Base-by-base conservation (phyloP, 2,888 invertebrate genomes). In the Lithophane ornitopus region DNA sequence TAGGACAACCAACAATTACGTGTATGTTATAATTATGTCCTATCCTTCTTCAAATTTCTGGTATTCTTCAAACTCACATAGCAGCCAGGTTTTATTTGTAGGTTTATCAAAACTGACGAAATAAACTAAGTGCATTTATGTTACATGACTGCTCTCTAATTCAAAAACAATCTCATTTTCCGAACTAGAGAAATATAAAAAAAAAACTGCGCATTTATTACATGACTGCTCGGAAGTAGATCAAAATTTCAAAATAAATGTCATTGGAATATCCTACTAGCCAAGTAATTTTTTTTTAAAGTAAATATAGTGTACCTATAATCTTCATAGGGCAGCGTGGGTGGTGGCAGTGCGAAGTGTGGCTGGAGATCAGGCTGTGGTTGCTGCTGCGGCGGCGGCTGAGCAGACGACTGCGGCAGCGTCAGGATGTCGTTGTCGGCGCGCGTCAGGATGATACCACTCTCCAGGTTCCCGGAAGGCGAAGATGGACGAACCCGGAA, bases 291-390 rank as follows among this genome's bases (percentile, higher is more conserved):
- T 26, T 19, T 22, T 22, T 14, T 61, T 7, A 0, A 14, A 6
- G 16, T 9, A 6, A 41, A 63, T 22, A 8, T 41, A 44, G 14
- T n/a, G 0, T 58, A 78, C 78, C 95, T 93, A 85, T 93, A 95
- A 84, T 94, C 94, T 83, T 94, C 94, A 82, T 92, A 93, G 75
- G 93, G 91, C 78, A 92, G 86, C 75, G 93, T 92, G 78, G 94
- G 93, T 26, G 93, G 92, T 56, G 93, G 94, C 84, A 93, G 91
- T 28, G 93, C 92, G 88, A 94, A 94, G 87, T 93, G 93, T 68
- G 94, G 91, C 82, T 93, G 94, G 80, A 92, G 88, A 74, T 93
- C 92, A 39, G 91, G 87, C 77, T 90, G 89, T 59, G 74, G 80
- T 44, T 73, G 86, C 28, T 72, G 86, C 34, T 75, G 70, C 46